Percentiles rank a stretch among this genome's conserved stretches.
These are phyloP conservation scores for Strix aluco DNA, from an alignment of 2,113 vertebrate genomes.

Conservation along the genomic window DNA sequence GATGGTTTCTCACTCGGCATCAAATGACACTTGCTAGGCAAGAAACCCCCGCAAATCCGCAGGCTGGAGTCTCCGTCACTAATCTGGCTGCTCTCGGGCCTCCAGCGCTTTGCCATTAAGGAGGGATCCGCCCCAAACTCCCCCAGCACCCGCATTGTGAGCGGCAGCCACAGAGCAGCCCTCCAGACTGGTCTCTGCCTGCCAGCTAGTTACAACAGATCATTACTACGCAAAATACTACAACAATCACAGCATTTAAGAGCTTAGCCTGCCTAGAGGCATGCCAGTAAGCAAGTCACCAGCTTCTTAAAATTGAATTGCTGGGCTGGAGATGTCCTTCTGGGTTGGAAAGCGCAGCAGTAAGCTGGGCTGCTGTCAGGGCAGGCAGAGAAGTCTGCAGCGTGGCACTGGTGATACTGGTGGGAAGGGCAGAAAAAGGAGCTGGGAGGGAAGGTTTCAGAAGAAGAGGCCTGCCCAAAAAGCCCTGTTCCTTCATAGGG, in stretches of 20 bases:
- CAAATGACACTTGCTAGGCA: slow-evolving; percentile 44
- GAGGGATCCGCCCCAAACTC: slow-evolving; percentile 9
- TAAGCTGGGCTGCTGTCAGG: neutral
- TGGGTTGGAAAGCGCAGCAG: neutral
- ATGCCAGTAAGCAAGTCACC: slow-evolving; percentile 45
- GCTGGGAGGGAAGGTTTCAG: neutral
- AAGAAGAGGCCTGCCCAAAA: neutral
- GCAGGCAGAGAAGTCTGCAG: neutral
- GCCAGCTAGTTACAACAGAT: slow-evolving; percentile 51
- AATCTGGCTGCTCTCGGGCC: slow-evolving; percentile 18
- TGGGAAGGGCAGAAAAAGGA: neutral
- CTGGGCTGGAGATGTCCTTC: neutral
- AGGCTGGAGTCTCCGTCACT: neutral
- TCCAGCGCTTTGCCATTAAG: slow-evolving; percentile 10
- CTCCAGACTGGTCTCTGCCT: slow-evolving; percentile 50
- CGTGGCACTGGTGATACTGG: neutral
- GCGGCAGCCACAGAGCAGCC: slow-evolving; percentile 2
- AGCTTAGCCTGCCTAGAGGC: slow-evolving; percentile 28
- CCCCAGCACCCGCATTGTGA: neutral
- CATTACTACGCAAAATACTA: slow-evolving; percentile 14
- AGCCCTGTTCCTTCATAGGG: neutral
- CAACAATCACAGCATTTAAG: slow-evolving; percentile 45
- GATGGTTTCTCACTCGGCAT: slow-evolving; percentile 41
- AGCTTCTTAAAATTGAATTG: slow-evolving; percentile 3
- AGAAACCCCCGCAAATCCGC: neutral